Evolutionary conservation across 2,113 vertebrate species (phyloP), one percentile per base, ranked within the genome.

Genomic region (Chaetodon auriga): DNA sequence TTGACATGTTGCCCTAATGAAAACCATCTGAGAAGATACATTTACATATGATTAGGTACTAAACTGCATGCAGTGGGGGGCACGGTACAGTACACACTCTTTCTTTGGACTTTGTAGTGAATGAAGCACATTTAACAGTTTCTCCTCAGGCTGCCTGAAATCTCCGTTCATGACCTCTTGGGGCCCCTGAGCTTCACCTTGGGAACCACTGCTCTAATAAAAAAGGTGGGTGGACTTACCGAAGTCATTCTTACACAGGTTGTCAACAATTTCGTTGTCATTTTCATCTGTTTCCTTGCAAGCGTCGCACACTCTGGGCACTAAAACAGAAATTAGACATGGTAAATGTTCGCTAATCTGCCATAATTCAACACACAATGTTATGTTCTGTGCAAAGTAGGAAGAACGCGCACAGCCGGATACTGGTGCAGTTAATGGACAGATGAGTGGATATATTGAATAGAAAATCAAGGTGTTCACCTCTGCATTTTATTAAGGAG

Each of bases 251-350:
- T 98, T 99, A 87, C 98, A 99, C 87, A 99, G 94, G 77, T 96
- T 99, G 95, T 99, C 97, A 75, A 98, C 97, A 16, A 99, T 99
- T 95, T 99, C 97, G 23, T 99, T 99, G 93, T 99, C 98, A 18
- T 99, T 97, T 62, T 98, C 97, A 0, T 96, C 96, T 68, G 96
- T 97, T 92, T 93, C 98, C 94, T 96, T 97, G 94, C 98, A 99
- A 71, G 98, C 97, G 8, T 99, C 98, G 62, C 98, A 99, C 54
- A 99, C 97, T 84, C 96, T 97, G 60, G 97, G 97, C 63, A 96
- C 98, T 99, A 78, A 93, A 86, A 93, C 2, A 84, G 38, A 85
- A 60, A 23, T 18, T 5, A 75, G 6, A 80, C 5, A 19, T 19
- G 18, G 35, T 48, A 5, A 77, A 75, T 25, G 15, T 63, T 15